Evolutionary conservation across 2,113 vertebrate species (phyloP), one percentile per base, ranked within the genome.

Genomic region (Leptobrachium leishanense): DNA sequence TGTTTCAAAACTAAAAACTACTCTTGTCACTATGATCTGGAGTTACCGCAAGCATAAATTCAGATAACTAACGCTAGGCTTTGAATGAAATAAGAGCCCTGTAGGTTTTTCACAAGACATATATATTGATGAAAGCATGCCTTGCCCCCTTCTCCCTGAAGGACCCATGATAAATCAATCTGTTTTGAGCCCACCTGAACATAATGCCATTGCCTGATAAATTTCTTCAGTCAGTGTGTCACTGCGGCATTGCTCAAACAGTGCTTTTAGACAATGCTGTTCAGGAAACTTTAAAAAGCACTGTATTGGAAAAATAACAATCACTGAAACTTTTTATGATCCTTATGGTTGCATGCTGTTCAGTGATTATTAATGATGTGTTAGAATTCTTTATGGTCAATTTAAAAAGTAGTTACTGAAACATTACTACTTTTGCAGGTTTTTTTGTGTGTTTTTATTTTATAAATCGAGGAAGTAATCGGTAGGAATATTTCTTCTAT

Each of bases 81-180:
- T 74, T 79, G 69, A 74, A 74, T 74, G 72, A 81, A 68, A 74
- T 81, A 81, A 74, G 65, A 81, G 72, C 72, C 78, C 69, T 68
- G 53, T 68, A 68, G 72, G 59, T 81, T 81, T 74, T 68, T 74
- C 78, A 68, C 70, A 68, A 74, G 64, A 81, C 64, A 81, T 81
- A 79, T 79, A 79, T 79, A 79, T 79, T 79, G 77, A 79, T 79
- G 63, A 79, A 79, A 79, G 63, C 55, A 73, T 42, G 63, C 77
- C 71, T 79, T 57, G 74, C 77, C 77, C 20, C 77, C 70, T 73
- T 67, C 41, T 68, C 50, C 77, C 63, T 67, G 70, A 73, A 73
- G 77, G 44, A 70, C 77, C 46, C 41, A 71, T 67, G 70, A 79
- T 79, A 57, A 79, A 79, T 79, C 77, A 79, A 73, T 73, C 70